A percentile compares a stretch with the other conserved stretches of the same genome.
These are phyloP conservation scores for Euwallacea fornicatus DNA, from an alignment of 1,140 invertebrate species.

Conservation along the genomic window DNA sequence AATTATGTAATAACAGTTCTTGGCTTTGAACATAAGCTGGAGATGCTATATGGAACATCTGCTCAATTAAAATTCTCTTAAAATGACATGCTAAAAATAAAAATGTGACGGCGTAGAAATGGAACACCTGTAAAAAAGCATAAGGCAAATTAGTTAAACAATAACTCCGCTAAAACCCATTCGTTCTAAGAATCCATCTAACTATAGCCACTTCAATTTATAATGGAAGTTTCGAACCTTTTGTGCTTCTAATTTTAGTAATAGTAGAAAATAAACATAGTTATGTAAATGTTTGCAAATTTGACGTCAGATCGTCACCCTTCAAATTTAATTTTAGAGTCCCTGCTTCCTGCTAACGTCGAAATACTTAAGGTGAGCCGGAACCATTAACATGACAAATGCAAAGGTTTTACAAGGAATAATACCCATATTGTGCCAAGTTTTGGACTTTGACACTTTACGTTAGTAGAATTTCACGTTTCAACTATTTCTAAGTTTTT, in stretches of 20 bases:
- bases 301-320: conserved; percentile 7
- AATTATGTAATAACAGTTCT: too few relatives aligned
- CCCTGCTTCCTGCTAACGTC: conserved; percentile 17
- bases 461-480: too few relatives aligned
- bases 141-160: conserved; percentile 10
- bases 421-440: too few relatives aligned
- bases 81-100: too few relatives aligned
- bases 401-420: background rate
- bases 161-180: conserved; percentile 8
- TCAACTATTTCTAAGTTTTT: too few relatives aligned
- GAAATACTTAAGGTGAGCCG: conserved; percentile 8
- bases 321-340: conserved; percentile 20
- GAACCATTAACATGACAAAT: conserved; percentile 1
- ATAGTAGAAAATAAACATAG: background rate
- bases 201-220: background rate
- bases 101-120: too few relatives aligned
- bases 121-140: too few relatives aligned
- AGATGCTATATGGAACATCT: too few relatives aligned
- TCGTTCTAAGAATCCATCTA: background rate
- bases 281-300: conserved; percentile 14
- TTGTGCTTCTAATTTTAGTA: conserved; percentile 1
- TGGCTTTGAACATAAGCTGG: too few relatives aligned
- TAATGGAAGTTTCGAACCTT: background rate
- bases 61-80: too few relatives aligned
- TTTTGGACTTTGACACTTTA: too few relatives aligned